Evolutionary conservation across 1,140 invertebrate species (phyloP).

Genomic region (Thrips palmi): DNA sequence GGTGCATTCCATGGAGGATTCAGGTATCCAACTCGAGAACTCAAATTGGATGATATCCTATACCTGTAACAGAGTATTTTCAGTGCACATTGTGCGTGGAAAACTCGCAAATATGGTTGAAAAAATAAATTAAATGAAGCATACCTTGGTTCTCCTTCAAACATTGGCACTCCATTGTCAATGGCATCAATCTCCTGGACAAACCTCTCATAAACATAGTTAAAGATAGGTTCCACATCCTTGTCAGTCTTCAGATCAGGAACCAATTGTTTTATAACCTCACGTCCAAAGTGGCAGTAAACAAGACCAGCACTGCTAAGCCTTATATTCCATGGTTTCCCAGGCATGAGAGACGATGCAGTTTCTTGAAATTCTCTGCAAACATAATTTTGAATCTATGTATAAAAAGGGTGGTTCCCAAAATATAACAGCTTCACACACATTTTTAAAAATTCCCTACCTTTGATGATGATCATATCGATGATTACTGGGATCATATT

Average conservation of each 20-base stretch:
- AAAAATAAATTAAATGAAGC: not conserved
- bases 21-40: conserved; percentile 49
- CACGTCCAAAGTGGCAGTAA: conserved; percentile 77
- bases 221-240: conserved; percentile 22
- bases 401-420: not conserved
- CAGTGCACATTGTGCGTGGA: conserved; percentile 22
- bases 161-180: conserved; percentile 82
- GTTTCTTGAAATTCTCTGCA: conserved; percentile 46
- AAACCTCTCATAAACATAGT: conserved; percentile 68
- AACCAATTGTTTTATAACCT: conserved; percentile 43
- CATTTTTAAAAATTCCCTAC: conserved; percentile 34
- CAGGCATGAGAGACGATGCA: conserved; percentile 33
- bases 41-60: conserved; percentile 58
- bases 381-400: conserved; percentile 23
- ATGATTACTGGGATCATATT: conserved; percentile 55
- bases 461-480: conserved; percentile 95
- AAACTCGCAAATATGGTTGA: not conserved
- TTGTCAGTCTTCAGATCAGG: conserved; percentile 27
- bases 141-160: conserved; percentile 45
- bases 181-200: conserved; percentile 91
- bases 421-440: no score
- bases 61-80: no score
- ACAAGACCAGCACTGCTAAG: conserved; percentile 91
- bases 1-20: conserved; percentile 79
- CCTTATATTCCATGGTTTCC: conserved; percentile 38